Conservation (phyloP, 2,888 invertebrate species). For the Xanthorhoe spadicearia region DNA sequence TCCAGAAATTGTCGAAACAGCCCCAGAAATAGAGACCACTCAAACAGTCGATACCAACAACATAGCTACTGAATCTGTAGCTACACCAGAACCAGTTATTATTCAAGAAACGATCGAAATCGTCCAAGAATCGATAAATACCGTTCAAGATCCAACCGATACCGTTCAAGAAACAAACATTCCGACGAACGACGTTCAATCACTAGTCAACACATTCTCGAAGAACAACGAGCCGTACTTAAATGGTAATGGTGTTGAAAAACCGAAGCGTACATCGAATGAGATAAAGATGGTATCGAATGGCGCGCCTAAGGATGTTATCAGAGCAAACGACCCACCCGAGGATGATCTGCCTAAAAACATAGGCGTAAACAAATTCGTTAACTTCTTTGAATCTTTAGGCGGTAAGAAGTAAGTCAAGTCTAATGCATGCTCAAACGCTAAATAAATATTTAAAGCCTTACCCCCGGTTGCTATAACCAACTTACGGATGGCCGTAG, state of each 20-base stretch:
- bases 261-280: conserved; percentile 67
- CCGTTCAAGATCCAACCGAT: background rate
- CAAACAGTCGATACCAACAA: too few relatives aligned
- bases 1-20: conserved; percentile 16
- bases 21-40: too few relatives aligned
- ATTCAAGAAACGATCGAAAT: background rate
- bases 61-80: too few relatives aligned
- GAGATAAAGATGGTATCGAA: conserved; percentile 78
- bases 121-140: background rate
- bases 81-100: background rate
- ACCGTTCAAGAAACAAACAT: conserved; percentile 7
- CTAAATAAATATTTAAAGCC: too few relatives aligned
- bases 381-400: conserved; percentile 79
- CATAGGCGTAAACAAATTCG: conserved; percentile 80
- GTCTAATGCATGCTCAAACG: too few relatives aligned
- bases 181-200: conserved; percentile 14
- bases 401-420: conserved; percentile 72
- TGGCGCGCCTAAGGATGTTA: conserved; percentile 72
- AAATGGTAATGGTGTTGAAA: conserved; percentile 56
- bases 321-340: conserved; percentile 77
- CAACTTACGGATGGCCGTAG: too few relatives aligned
- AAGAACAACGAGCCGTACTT: conserved; percentile 39
- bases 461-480: too few relatives aligned
- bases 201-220: conserved; percentile 21
- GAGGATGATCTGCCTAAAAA: conserved; percentile 80